These are phyloP conservation scores for Dysidea cf. avara DNA, from an alignment of 37 sponge, comb jelly and placozoan genomes.

Conservation along the genomic window DNA sequence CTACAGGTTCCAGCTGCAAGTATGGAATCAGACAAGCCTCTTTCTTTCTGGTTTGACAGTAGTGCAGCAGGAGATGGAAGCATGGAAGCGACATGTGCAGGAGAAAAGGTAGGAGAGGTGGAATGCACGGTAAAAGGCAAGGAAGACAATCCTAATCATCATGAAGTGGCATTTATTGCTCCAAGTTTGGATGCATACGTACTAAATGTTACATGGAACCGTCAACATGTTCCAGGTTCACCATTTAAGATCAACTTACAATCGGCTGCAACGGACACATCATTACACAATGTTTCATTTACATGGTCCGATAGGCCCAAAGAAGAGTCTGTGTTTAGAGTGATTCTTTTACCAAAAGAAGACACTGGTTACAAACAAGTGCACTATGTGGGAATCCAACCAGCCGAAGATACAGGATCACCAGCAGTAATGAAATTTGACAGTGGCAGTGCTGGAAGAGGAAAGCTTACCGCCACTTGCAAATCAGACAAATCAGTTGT, in stretches of 20 bases:
- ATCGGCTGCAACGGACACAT: too few relatives aligned
- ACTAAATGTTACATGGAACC: constrained; percentile 48
- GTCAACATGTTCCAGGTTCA: constrained; percentile 56
- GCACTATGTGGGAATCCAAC: constrained; percentile 26
- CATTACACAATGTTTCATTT: too few relatives aligned
- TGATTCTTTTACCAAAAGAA: not conserved
- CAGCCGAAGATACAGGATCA: constrained; percentile 13
- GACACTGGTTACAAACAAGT: constrained; percentile 5
- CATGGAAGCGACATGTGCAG: constrained; percentile 40
- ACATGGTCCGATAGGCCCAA: too few relatives aligned
- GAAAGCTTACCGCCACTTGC: constrained; percentile 46
- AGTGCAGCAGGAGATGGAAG: constrained; percentile 28
- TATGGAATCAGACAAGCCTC: constrained; percentile 49
- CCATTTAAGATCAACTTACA: constrained; percentile 66
- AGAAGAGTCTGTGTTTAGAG: constrained; percentile 14
- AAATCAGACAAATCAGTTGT: constrained; percentile 37
- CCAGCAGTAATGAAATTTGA: constrained; percentile 48
- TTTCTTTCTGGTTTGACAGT: constrained; percentile 38
- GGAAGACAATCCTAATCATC: constrained; percentile 12
- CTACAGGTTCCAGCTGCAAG: constrained; percentile 32
- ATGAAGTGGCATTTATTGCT: constrained; percentile 37
- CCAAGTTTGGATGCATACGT: constrained; percentile 34
- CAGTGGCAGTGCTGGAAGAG: constrained; percentile 38
- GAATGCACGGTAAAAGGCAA: constrained; percentile 24
- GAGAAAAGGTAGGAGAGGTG: constrained; percentile 44